Percentiles rank a stretch among this genome's conserved stretches.
These are phyloP conservation scores for Drosophila orosa DNA, from an alignment of 1,140 invertebrate genomes.

Conservation along the genomic window DNA sequence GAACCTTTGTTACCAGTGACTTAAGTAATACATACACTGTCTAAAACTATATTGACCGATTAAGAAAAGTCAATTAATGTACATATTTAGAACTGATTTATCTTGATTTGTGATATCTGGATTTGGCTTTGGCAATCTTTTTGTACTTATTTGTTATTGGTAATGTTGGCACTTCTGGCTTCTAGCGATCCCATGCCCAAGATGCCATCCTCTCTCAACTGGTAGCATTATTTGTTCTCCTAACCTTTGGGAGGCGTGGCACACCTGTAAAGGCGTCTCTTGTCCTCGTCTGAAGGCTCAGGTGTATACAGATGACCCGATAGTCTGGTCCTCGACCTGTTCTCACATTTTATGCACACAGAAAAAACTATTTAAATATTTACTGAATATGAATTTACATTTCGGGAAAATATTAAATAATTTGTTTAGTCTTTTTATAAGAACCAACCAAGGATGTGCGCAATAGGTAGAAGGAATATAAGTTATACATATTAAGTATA, in stretches of 20 bases:
- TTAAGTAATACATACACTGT: too few species aligned
- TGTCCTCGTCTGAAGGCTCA: not conserved
- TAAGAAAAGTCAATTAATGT: not conserved
- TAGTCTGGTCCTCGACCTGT: not conserved
- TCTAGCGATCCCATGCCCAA: slow-evolving; percentile 14
- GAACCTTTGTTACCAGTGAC: not conserved
- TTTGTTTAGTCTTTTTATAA: too few species aligned
- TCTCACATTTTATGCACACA: not conserved
- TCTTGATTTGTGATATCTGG: too few species aligned
- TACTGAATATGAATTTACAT: too few species aligned
- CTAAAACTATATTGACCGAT: too few species aligned
- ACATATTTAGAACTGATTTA: too few species aligned
- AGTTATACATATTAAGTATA: too few species aligned
- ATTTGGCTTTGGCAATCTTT: not conserved
- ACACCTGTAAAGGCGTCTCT: not conserved
- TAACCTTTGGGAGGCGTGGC: slow-evolving; percentile 6
- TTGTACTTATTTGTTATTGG: slow-evolving; percentile 7
- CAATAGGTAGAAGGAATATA: too few species aligned
- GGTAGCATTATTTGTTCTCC: slow-evolving; percentile 42
- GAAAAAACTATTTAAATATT: not conserved
- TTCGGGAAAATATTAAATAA: too few species aligned
- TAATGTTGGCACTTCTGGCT: slow-evolving; percentile 45
- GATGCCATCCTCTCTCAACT: not conserved
- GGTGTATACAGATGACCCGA: not conserved
- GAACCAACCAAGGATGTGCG: too few species aligned